Evolutionary conservation across 2,888 invertebrate species (phyloP), one percentile per base, ranked within the genome.

Genomic region (Nemotelus pantherinus): DNA sequence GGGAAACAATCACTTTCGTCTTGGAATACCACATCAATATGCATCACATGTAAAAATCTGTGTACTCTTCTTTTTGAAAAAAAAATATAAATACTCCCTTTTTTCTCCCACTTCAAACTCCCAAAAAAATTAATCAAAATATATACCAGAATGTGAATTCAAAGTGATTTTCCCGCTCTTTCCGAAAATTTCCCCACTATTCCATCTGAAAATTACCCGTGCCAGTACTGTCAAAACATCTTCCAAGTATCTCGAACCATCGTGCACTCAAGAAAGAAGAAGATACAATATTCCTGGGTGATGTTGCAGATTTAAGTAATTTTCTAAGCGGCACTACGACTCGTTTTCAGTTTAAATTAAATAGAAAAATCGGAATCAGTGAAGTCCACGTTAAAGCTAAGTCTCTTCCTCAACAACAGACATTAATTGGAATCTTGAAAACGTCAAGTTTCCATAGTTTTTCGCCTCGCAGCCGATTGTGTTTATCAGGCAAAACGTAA

Each of bases 401-500:
- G 55, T 41, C 7, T n/a, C 39, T 6, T 53, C 3, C 3, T 43
- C 7, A 55, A 4, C 25, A 3, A 25, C 43, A 41, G 41, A 2
- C 4, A 43, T 55, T 7, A 5, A 6, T 41, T 43, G 5, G 2
- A 25, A 9, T 70, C 9, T n/a, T 5, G 53, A 9, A 70, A 25
- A 53, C 9, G 41, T 3, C 0, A 4, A 47, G 39, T 6, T 47
- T 70, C n/a, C 9, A 3, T 3, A 2, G 10, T 3, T 39, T 70
- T 55, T 53, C 41, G 53, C 43, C 70, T 70, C 25, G 70, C 25
- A 3, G 43, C 41, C 43, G 70, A 55, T 70, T 55, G 70, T 70
- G 55, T 70, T 70, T 68, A 41, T 68, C 1, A 53, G 70, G 55
- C 70, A 70, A 43, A 55, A 70, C 53, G 70, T 70, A 70, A 70